Evolutionary conservation across 2,113 vertebrate genomes (phyloP), one percentile per base, ranked within the genome.

Genomic region (Kryptolebias marmoratus): DNA sequence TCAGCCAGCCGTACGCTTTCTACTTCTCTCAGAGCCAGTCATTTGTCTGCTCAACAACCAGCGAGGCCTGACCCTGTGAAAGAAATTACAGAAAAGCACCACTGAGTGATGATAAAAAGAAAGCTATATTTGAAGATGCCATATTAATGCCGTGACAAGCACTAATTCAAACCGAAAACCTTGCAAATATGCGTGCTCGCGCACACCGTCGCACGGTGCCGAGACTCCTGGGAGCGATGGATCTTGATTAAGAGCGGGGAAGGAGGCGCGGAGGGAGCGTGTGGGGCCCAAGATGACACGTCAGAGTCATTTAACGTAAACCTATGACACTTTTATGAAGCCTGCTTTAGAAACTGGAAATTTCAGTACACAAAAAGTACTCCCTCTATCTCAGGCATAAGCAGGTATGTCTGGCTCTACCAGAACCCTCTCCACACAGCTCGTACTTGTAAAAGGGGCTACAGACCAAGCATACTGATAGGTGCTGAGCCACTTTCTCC

Each of bases 281-380:
- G 54, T 67, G 48, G 73, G n/a, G 54, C 5, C 30, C 79, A 68
- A 69, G 86, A 80, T 27, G 72, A 60, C 78, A 66, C 44, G 81
- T 89, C 87, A 86, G 77, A 85, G 76, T 81, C 58, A 32, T 87
- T 90, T 87, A 89, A 80, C 11, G 75, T 83, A 49, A 88, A 88
- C 81, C 89, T 87, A 81, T 89, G 87, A 83, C 87, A 90, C 68
- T 87, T 89, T 90, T 84, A 90, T 88, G 84, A 89, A 71, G 62
- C 66, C 57, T 81, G 73, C 77, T 85, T 77, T 87, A 68, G 68
- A 85, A 85, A 84, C 52, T 54, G 63, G 53, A 47, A 47, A 47
- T 61, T 59, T 69, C 65, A 59, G 68, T 52, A 67, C 68, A 68
- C 57, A 61, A 18, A 73, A 12, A 63, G 69, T 36, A 1, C 59